Percentiles rank a stretch among this genome's conserved stretches.
Conservation (phyloP, 37 sponge, comb jelly and placozoan genomes). For the Sycon ciliatum region DNA sequence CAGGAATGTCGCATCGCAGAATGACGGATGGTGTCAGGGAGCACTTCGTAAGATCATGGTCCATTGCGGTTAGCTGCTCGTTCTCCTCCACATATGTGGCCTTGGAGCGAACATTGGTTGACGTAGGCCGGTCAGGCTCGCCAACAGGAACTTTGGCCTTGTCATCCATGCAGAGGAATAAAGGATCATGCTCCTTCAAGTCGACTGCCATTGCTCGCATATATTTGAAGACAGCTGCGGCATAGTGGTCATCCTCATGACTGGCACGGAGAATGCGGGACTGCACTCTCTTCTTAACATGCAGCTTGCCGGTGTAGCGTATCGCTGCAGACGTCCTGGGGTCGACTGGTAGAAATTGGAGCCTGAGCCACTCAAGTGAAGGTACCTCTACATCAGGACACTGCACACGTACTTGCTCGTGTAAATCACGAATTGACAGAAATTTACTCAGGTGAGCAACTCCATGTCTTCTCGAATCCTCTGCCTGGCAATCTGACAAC, state of each 20-base stretch:
- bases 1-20: neutral
- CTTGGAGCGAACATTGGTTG: neutral
- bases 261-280: neutral
- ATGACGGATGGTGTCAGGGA: neutral
- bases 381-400: neutral
- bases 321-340: neutral
- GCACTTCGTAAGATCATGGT: neutral
- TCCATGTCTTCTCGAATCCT: constrained; percentile 2
- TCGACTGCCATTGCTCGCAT: neutral
- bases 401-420: neutral
- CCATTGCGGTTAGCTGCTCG: neutral
- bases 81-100: neutral
- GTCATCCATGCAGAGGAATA: neutral
- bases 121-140: neutral
- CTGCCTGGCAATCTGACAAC: neutral
- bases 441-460: constrained; percentile 10
- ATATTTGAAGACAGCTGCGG: neutral
- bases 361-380: neutral
- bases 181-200: neutral
- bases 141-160: neutral
- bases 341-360: neutral
- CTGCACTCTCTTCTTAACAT: neutral
- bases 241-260: neutral
- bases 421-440: neutral
- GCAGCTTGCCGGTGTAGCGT: neutral